Evolutionary conservation across 2,888 invertebrate genomes (phyloP).

Genomic region (Campoplex capitator): DNA sequence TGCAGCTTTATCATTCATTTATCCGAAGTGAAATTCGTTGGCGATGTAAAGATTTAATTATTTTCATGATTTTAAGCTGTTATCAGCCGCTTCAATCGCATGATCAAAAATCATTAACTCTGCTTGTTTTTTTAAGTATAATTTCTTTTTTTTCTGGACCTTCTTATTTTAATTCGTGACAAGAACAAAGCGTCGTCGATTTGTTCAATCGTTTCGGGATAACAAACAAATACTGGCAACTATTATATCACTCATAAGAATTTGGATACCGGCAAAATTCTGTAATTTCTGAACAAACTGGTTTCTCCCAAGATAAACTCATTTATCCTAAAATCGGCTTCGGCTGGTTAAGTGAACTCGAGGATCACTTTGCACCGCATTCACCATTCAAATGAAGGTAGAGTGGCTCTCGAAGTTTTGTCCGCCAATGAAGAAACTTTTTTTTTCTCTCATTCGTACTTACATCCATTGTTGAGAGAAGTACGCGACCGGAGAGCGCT

Average conservation of each 20-base stretch:
- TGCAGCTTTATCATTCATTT: conserved; percentile 1
- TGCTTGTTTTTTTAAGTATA: neutral
- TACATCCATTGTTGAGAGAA: conserved; percentile 27
- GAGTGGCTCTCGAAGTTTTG: conserved; percentile 34
- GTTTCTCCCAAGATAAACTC: neutral
- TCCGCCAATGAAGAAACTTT: neutral
- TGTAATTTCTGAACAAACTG: neutral
- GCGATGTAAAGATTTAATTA: neutral
- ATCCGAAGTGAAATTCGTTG: neutral
- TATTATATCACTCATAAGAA: neutral
- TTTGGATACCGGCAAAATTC: too few relatives aligned
- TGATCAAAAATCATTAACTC: neutral
- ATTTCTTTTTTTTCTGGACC: neutral
- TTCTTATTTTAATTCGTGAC: neutral
- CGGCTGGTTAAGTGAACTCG: neutral
- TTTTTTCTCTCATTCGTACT: neutral
- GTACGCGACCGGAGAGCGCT: conserved; percentile 38
- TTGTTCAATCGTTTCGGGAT: neutral
- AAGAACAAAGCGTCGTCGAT: neutral
- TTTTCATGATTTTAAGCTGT: neutral
- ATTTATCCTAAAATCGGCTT: neutral
- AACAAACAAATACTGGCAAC: neutral
- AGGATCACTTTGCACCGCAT: conserved; percentile 4
- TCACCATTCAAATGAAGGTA: conserved; percentile 34
- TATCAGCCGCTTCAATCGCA: neutral